A percentile compares a stretch with the other conserved stretches of the same genome.
Evolutionary conservation across 2,113 vertebrate genomes (phyloP).

Genomic region (Spilogale gracilis): DNA sequence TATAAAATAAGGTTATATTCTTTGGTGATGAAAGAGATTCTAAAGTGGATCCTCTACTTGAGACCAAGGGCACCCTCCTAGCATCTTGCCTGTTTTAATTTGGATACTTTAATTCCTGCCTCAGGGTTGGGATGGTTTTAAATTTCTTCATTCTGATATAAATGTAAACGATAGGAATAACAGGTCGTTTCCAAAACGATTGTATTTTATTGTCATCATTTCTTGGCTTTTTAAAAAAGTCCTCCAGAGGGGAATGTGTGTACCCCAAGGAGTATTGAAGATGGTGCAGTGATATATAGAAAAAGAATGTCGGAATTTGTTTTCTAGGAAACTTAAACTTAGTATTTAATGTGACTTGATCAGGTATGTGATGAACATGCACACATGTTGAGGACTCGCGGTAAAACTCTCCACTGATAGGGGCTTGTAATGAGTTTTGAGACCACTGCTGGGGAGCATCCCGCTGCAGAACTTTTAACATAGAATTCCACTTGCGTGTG

Average conservation of each 20-base stretch:
- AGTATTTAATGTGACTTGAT: neutral
- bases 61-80: neutral
- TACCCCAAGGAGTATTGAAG: neutral
- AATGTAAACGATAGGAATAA: neutral
- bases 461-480: constrained; percentile 8
- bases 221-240: constrained; percentile 7
- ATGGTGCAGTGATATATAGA: neutral
- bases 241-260: neutral
- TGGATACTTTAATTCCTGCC: neutral
- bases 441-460: neutral
- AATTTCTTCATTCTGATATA: constrained; percentile 32
- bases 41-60: neutral
- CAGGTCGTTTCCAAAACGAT: neutral
- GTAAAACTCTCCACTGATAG: neutral
- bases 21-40: neutral
- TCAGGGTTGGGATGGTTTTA: neutral
- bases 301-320: constrained; percentile 32
- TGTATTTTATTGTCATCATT: neutral
- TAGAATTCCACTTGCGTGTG: neutral
- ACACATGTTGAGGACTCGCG: neutral
- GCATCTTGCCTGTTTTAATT: neutral
- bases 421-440: neutral
- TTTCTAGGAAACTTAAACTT: constrained; percentile 6
- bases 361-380: neutral
- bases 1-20: constrained; percentile 12